Conservation (phyloP, 1,140 invertebrate species). For the Neodiprion virginianus region DNA sequence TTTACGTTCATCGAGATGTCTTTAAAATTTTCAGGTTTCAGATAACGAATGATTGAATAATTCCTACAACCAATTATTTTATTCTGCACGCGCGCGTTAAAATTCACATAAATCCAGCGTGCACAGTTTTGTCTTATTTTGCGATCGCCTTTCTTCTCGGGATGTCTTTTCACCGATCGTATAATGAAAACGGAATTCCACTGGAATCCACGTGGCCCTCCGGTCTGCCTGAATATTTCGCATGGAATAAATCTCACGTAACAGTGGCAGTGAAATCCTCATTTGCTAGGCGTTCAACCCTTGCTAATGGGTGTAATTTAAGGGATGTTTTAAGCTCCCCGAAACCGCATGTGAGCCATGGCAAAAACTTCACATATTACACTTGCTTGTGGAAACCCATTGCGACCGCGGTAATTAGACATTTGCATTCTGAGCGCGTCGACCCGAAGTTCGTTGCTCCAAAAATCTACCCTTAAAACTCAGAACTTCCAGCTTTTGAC, state of each 20-base stretch:
- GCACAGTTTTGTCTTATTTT: too few relatives aligned
- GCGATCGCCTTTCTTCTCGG: too few relatives aligned
- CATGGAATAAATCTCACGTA: slow-evolving; percentile 17
- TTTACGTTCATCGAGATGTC: too few relatives aligned
- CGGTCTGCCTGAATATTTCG: not conserved
- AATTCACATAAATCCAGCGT: too few relatives aligned
- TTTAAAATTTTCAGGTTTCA: too few relatives aligned
- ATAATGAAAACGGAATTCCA: too few relatives aligned
- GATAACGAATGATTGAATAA: too few relatives aligned
- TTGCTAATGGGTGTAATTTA: slow-evolving; percentile 20
- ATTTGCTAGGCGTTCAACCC: slow-evolving; percentile 17
- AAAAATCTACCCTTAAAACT: not conserved
- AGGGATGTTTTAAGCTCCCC: slow-evolving; percentile 16
- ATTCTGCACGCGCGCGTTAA: too few relatives aligned
- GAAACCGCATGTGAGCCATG: not conserved
- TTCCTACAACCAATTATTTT: too few relatives aligned
- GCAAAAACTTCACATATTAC: slow-evolving; percentile 16
- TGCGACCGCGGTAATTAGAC: slow-evolving; percentile 9
- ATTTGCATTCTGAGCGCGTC: slow-evolving; percentile 1
- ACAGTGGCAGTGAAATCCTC: slow-evolving; percentile 16
- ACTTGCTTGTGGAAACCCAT: not conserved
- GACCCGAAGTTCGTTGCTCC: not conserved
- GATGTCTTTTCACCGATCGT: too few relatives aligned
- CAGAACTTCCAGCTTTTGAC: not conserved
- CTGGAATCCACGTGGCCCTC: not conserved